These are phyloP conservation scores for Acanthosepion lycidas DNA, from an alignment of 2,888 invertebrate species.

Conservation along the genomic window DNA sequence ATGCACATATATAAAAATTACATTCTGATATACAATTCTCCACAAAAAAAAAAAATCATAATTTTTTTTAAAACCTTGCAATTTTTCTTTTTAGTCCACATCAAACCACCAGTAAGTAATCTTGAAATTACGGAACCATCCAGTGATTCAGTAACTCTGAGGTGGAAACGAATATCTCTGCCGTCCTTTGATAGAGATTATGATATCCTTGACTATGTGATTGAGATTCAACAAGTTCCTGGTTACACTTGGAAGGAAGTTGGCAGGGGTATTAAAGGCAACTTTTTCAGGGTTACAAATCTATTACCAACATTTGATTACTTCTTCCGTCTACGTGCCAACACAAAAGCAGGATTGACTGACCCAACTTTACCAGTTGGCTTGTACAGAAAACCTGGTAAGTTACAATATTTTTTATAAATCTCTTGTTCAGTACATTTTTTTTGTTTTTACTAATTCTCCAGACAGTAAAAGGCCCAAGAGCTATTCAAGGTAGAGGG, in stretches of 20 bases:
- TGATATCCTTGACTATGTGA: conserved; percentile 62
- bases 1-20: no score
- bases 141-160: conserved; percentile 62
- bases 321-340: conserved; percentile 94
- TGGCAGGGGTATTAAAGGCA: conserved; percentile 44
- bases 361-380: conserved; percentile 87
- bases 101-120: conserved; percentile 59
- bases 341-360: conserved; percentile 95
- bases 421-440: background rate
- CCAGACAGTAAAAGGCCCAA: no score
- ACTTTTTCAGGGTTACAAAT: conserved; percentile 46
- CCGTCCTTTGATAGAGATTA: conserved; percentile 61
- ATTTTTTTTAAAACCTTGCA: no score
- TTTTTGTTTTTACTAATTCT: no score
- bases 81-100: background rate
- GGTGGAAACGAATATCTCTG: conserved; percentile 67
- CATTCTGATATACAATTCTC: no score
- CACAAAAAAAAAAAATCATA: no score
- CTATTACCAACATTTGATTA: conserved; percentile 82
- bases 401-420: conserved; percentile 43
- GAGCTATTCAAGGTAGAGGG: no score
- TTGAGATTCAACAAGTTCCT: conserved; percentile 64
- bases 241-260: conserved; percentile 59
- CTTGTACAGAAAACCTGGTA: conserved; percentile 63
- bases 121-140: conserved; percentile 60